Evolutionary conservation across 2,113 vertebrate genomes (phyloP).

Genomic region (Canis aureus): DNA sequence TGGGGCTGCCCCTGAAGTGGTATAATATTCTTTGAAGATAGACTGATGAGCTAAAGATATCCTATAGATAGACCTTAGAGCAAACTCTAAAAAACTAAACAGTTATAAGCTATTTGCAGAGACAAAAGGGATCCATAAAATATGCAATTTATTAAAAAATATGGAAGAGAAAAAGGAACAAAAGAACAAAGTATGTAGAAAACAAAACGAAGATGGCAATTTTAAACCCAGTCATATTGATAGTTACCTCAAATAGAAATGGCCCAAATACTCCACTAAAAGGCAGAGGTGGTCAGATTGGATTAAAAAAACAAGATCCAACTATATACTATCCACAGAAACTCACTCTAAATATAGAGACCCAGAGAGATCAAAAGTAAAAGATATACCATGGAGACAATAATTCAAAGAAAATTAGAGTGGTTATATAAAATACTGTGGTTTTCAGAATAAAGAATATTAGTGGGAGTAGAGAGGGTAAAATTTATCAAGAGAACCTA

Average conservation of each 20-base stretch:
- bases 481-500: background rate
- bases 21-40: background rate
- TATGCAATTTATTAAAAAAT: background rate
- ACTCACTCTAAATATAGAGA: background rate
- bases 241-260: background rate
- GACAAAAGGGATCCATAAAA: background rate
- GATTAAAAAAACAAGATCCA: background rate
- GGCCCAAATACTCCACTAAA: background rate
- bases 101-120: background rate
- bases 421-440: background rate
- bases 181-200: background rate
- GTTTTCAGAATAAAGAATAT: conserved; percentile 41
- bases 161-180: background rate
- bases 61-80: background rate
- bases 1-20: background rate
- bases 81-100: conserved; percentile 18
- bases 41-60: background rate
- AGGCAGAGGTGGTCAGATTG: background rate
- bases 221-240: background rate
- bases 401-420: conserved; percentile 23
- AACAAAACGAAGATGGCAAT: background rate
- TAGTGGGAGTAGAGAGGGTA: background rate
- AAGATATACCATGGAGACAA: background rate
- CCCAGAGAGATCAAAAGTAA: background rate
- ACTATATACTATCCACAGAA: background rate